These are phyloP conservation scores for Anadara kagoshimensis DNA, from an alignment of 1,140 invertebrate genomes.

Conservation along the genomic window DNA sequence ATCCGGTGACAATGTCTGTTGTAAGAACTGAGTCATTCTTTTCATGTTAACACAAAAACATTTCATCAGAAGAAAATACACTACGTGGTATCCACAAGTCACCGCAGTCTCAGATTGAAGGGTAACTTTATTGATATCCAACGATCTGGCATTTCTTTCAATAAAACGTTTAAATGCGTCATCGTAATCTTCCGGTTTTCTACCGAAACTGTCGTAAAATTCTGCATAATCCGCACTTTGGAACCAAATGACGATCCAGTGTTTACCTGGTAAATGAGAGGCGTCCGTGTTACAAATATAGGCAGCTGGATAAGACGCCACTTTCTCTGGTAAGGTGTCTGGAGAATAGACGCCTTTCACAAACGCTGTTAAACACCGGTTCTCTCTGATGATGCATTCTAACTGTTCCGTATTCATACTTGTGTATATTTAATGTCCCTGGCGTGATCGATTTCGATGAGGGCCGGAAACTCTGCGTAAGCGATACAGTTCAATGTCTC, in stretches of 20 bases:
- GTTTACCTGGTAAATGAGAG: conserved; percentile 15
- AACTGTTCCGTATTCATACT: too few relatives aligned
- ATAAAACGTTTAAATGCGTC: conserved; percentile 17
- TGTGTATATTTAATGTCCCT: too few relatives aligned
- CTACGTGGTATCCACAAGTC: not conserved
- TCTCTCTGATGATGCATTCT: too few relatives aligned
- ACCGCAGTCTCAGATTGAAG: not conserved
- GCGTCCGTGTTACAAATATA: too few relatives aligned
- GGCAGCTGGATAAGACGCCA: too few relatives aligned
- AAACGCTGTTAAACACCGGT: too few relatives aligned
- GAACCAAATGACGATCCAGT: conserved; percentile 26
- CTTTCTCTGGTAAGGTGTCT: too few relatives aligned
- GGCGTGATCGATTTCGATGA: too few relatives aligned
- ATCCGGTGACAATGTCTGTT: not conserved
- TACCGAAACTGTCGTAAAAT: conserved; percentile 29
- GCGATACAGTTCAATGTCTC: conserved; percentile 7
- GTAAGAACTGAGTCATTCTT: not conserved
- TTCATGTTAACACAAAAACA: too few relatives aligned
- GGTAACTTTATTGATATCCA: not conserved
- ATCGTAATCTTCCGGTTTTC: conserved; percentile 15
- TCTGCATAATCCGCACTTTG: conserved; percentile 3
- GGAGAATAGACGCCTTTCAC: too few relatives aligned
- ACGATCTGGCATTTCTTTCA: not conserved
- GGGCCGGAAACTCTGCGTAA: too few relatives aligned
- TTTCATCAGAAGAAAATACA: not conserved